Evolutionary conservation across 2,888 invertebrate genomes (phyloP), one percentile per base, ranked within the genome.

Genomic region (Dorcus parallelipipedus): DNA sequence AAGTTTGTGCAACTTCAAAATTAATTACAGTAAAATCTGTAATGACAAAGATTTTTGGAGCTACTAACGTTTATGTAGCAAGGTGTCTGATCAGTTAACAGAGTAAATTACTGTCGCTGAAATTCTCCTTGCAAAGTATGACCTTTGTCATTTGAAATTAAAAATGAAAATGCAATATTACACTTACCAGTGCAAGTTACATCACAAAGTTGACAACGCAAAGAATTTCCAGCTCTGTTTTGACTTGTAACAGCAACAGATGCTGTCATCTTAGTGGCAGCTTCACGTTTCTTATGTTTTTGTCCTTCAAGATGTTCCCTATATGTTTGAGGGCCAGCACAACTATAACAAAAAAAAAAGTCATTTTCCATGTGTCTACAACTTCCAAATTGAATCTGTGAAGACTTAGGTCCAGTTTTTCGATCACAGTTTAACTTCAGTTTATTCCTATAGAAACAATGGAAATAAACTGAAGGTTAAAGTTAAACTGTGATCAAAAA

Each of bases 241-340:
- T 84, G 78, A 68, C 84, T 82, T 64, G 85, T 85, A 70, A 84
- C 80, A 69, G 87, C 80, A 62, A 87, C 82, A 73, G 83, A 83
- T 9, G 84, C 83, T 26, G 86, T 86, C 75, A 88, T 85, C 76
- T 93, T 93, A 26, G 88, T 82, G 9, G 91, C 88, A 0, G 90
- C 93, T 78, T 97, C 98, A 78, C 97, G 95, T 83, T 97, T 98
- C 84, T 98, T 98, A 81, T 99, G 99, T 79, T 96, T 95, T 80
- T 97, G 97, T 0, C 99, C 99, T 76, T 97, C 97, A 74, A 99
- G 83, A 83, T 99, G 99, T 78, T 98, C 99, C 65, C 92, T 85
- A 77, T 94, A 95, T 0, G 95, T 94, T 82, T 88, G 78, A 1
- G 79, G 79, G 42, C 74, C 78, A 41, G 78, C 78, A 61, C 78